Evolutionary conservation across 2,113 vertebrate species (phyloP), one percentile per base, ranked within the genome.

Genomic region (Petaurus breviceps): DNA sequence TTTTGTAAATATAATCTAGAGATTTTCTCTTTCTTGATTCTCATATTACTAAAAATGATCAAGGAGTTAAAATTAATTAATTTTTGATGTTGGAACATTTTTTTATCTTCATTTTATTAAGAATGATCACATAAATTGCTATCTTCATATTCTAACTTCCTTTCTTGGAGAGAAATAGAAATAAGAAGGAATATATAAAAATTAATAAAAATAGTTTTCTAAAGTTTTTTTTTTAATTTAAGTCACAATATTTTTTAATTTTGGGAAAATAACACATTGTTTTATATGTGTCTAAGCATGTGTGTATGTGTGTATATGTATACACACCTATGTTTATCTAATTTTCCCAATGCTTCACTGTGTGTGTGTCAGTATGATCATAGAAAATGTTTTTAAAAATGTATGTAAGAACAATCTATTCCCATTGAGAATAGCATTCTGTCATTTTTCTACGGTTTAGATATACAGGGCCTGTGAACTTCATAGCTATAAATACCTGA

Each of bases 391-490:
- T 94, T 98, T 91, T 37, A 52, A 93, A 52, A 94, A 92, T 92
- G 54, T 51, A 3, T 92, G n/a, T 47, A 93, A n/a, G 19, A 92
- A 5, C 31, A 97, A 93, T 95, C 95, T 97, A 93, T 94, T 96
- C 51, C 22, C 92, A 43, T 96, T 91, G 77, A 96, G 95, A 97
- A 97, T 96, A 96, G 37, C 84, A 93, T 92, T 7, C 91, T 91
- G 43, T 90, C 95, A 53, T 90, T 90, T 96, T 52, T 92, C 90
- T 91, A n/a, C 92, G 23, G 51, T 93, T 68, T 90, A 96, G n/a
- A 92, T 91, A 94, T 26, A 90, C 90, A 22, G 54, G 12, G 52
- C 91, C 94, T 91, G 95, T 61, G 90, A 52, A 43, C 43, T 96
- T 37, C 24, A 95, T 94, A 97, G 93, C 93, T 95, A 89, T 91